These are phyloP conservation scores for Tetragonula clypearis DNA, from an alignment of 1,140 invertebrate genomes.

Conservation along the genomic window DNA sequence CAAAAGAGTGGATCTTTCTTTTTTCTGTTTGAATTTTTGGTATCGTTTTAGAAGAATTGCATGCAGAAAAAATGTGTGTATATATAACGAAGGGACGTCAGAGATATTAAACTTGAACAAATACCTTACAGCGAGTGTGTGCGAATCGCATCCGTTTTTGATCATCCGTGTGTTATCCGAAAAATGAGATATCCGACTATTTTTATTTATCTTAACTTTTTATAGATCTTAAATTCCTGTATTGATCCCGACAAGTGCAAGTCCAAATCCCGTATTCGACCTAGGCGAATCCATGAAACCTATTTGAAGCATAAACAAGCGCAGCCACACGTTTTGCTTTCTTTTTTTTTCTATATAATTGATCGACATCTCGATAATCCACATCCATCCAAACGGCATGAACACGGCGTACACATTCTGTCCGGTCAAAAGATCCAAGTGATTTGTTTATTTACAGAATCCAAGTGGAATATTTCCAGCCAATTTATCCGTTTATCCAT, in stretches of 20 bases:
- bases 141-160: conserved; percentile 55
- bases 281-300: conserved; percentile 73
- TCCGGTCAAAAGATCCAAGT: conserved; percentile 58
- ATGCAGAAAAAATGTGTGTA: conserved; percentile 63
- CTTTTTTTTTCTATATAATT: conserved; percentile 43
- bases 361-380: conserved; percentile 69
- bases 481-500: conserved; percentile 71
- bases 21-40: not conserved
- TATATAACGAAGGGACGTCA: conserved; percentile 60
- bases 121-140: conserved; percentile 66
- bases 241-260: conserved; percentile 57
- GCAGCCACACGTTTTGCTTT: conserved; percentile 52
- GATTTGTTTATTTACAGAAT: conserved; percentile 61
- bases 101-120: conserved; percentile 67
- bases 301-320: conserved; percentile 63
- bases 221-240: conserved; percentile 40
- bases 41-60: conserved; percentile 59
- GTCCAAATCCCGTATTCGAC: conserved; percentile 64
- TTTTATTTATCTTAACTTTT: not conserved
- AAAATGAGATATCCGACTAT: conserved; percentile 66
- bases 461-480: conserved; percentile 62
- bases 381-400: conserved; percentile 67
- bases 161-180: conserved; percentile 53
- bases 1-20: conserved; percentile 34
- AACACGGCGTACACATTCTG: conserved; percentile 54